A percentile compares a stretch with the other conserved stretches of the same genome.
Conservation (phyloP, 1,140 invertebrate species). For the Oncopeltus fasciatus region DNA sequence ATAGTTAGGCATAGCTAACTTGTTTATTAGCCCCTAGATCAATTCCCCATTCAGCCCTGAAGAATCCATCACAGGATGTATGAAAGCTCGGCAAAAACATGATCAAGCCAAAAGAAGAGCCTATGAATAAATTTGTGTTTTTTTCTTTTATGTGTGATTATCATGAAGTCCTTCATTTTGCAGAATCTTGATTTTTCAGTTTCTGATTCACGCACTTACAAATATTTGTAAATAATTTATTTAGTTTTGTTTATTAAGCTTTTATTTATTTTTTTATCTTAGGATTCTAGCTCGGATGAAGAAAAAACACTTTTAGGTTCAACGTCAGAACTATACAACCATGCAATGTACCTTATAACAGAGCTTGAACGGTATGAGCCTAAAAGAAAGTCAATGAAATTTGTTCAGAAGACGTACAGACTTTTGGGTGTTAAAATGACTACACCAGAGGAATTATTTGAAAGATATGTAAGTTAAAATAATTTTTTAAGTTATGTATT, state of each 20-base stretch:
- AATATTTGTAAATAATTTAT: neutral
- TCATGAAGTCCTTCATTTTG: neutral
- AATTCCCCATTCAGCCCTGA: no score
- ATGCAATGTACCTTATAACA: neutral
- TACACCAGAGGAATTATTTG: neutral
- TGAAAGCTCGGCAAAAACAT: no score
- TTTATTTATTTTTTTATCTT: no score
- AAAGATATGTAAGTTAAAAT: conserved; percentile 1
- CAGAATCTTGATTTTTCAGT: neutral
- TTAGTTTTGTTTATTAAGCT: neutral
- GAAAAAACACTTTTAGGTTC: neutral
- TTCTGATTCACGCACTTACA: neutral
- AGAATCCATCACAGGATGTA: no score
- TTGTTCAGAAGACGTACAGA: neutral
- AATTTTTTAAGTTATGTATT: no score
- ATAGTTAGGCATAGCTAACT: no score
- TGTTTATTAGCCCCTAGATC: no score
- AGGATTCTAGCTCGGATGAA: neutral
- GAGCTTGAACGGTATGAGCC: neutral
- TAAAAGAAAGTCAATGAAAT: neutral
- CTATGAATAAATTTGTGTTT: neutral
- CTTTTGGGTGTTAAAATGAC: conserved; percentile 2
- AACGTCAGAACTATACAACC: neutral
- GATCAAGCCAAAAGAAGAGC: neutral
- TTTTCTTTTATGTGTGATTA: neutral